Base-by-base conservation (phyloP, 2,888 invertebrate species). In the Chrysina gloriosa region DNA sequence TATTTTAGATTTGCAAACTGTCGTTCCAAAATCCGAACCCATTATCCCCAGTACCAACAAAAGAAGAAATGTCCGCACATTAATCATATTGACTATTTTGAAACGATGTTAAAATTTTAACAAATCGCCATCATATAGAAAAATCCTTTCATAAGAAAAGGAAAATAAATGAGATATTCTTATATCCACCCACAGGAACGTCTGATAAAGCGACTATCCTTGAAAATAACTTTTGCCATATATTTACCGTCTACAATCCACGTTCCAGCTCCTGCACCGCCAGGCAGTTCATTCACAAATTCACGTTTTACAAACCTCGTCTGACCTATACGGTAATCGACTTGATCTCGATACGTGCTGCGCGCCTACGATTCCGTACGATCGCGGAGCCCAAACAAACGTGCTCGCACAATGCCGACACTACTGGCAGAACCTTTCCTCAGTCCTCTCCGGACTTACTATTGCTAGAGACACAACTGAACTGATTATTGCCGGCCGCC, bases 401-500 rank as follows among this genome's bases (percentile, higher is more conserved):
- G 48, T 21, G 11, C 25, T 6, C 45, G 19, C 48, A 11, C 11
- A 25, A 14, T n/a, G 48, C 21, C 39, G 16, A 9, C 31, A 54
- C 54, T n/a, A 39, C 42, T 39, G 39, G 1, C 19, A 23, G 36
- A 39, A 21, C 42, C 39, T 34, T 58, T 21, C 39, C 14, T 39
- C 11, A 16, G 29, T 16, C 25, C 39, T 39, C 16, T 39, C 39
- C 42, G 39, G 27, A 23, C 39, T 11, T 42, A 42, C 39, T 39
- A 39, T 58, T 58, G 23, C 58, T 39, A 25, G 14, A 58, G 58
- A 58, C 39, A 42, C 58, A 58, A 58, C 58, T 27, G 58, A 58
- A 36, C 36, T 14, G 39, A 39, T 58, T 58, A 52, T 52, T 52
- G 50, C 29, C 29, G 29, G 29, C 29, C 50, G 58, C 42, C 39